Percentiles rank a stretch among this genome's conserved stretches.
phyloP scores from a whole-genome alignment of 2,888 invertebrate genomes.

The Odiellus spinosus region DNA sequence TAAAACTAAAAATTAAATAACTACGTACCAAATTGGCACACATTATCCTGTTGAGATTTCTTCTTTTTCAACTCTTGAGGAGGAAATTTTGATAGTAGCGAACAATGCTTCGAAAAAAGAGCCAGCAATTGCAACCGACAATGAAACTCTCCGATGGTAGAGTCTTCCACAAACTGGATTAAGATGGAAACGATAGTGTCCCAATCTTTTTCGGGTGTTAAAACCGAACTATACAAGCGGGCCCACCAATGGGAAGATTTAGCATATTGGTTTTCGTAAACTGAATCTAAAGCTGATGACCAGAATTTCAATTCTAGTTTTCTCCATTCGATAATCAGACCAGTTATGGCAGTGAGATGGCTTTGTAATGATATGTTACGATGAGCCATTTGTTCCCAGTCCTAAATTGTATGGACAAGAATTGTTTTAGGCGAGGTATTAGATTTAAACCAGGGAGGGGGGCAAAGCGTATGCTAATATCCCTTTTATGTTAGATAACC shows the following conservation, averaged over 20 bases:
- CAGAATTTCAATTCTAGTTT: constrained; percentile 56
- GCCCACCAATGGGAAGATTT: background rate
- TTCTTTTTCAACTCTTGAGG: no score
- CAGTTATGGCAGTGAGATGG: constrained; percentile 54
- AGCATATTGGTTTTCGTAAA: background rate
- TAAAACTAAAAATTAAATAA: no score
- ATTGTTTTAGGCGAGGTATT: no score
- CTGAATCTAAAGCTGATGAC: constrained; percentile 20
- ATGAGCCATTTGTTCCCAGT: constrained; percentile 86
- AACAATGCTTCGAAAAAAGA: no score
- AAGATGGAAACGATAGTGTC: constrained; percentile 43
- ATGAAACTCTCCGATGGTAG: constrained; percentile 66
- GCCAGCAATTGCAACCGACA: constrained; percentile 54
- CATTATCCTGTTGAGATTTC: no score
- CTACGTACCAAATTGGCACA: no score
- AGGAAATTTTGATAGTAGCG: no score
- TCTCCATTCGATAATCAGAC: constrained; percentile 76
- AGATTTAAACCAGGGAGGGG: no score
- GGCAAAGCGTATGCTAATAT: no score
- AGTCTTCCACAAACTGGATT: constrained; percentile 64
- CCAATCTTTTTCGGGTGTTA: no score
- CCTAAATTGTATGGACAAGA: no score
- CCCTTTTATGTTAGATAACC: constrained; percentile 3
- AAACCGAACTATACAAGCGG: no score
- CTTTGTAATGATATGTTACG: constrained; percentile 61